Evolutionary conservation across 2,888 invertebrate species (phyloP), one percentile per base, ranked within the genome.

Genomic region (Leucoma salicis): DNA sequence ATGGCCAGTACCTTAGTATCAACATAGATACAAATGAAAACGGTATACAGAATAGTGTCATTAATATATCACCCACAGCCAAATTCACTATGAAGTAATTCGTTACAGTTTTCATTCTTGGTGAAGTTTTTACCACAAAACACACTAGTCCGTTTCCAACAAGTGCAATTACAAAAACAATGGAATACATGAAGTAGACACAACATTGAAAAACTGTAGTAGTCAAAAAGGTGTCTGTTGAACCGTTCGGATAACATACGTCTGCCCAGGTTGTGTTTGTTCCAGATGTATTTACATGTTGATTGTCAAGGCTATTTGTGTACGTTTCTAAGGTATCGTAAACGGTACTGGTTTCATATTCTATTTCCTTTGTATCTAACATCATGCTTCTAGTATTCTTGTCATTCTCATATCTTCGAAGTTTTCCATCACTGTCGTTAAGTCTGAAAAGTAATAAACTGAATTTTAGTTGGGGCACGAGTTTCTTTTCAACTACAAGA

Each of bases 81-180:
- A 98, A 87, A 78, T 96, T 96, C 70, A 95, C 95, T 69, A 98
- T 96, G 78, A 97, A 97, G 79, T 93, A 96, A 79, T 98, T 98
- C 29, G 97, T 97, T 2, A 97, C 96, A 0, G 97, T 97, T 63
- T 95, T 92, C 97, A 97, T 97, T 27, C 95, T 91, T 0, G 95
- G 94, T 10, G 95, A 94, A 2, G 94, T 93, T 53, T 95, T 91
- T 0, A 98, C 96, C 14, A 97, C 95, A 76, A 95, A 97, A 76
- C 96, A 96, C 14, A 98, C 96, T 34, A 94, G 90, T 36, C 94
- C 93, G 68, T 95, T 95, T 11, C 95, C 96, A 4, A 93, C 63
- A 8, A 95, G 77, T 0, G 95, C 94, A 31, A 94, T 87, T 10
- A 95, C 73, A 63, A 95, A 95, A 44, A 96, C 93, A 24, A 91